Evolutionary conservation across 1,140 invertebrate species (phyloP).

Genomic region (Drosophila leontia): DNA sequence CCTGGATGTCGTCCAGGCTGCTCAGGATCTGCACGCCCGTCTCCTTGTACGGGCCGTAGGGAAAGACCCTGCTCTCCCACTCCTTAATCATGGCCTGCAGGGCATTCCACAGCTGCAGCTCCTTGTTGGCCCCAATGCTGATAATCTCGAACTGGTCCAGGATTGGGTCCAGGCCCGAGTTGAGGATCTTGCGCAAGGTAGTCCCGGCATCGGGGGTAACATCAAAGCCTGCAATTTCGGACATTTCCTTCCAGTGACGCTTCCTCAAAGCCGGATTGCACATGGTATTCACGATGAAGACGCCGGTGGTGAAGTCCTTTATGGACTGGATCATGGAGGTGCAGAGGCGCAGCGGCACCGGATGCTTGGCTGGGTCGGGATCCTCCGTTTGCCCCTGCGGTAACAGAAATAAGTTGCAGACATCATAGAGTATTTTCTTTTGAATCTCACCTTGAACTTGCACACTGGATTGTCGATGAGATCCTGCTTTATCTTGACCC

Average conservation of each 20-base stretch:
- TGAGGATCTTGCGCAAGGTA: constrained; percentile 92
- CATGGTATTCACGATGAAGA: constrained; percentile 92
- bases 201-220: constrained; percentile 94
- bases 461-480: constrained; percentile 88
- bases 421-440: too few relatives aligned
- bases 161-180: constrained; percentile 90
- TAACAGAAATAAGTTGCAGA: not conserved
- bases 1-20: constrained; percentile 93
- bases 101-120: constrained; percentile 91
- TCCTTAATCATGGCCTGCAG: constrained; percentile 94
- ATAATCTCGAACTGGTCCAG: constrained; percentile 94
- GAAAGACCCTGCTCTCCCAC: constrained; percentile 92
- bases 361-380: constrained; percentile 90
- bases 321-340: constrained; percentile 90
- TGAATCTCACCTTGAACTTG: constrained; percentile 86
- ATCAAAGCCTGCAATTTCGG: constrained; percentile 91
- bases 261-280: constrained; percentile 95
- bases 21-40: constrained; percentile 92
- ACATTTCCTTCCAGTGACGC: constrained; percentile 97
- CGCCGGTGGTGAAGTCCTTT: constrained; percentile 92
- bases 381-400: constrained; percentile 89
- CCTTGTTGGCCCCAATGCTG: constrained; percentile 95
- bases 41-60: constrained; percentile 91
- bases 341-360: constrained; percentile 91
- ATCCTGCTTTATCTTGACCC: constrained; percentile 91